These are phyloP conservation scores for Dermolepida albohirtum DNA, from an alignment of 2,888 invertebrate species.

Conservation along the genomic window DNA sequence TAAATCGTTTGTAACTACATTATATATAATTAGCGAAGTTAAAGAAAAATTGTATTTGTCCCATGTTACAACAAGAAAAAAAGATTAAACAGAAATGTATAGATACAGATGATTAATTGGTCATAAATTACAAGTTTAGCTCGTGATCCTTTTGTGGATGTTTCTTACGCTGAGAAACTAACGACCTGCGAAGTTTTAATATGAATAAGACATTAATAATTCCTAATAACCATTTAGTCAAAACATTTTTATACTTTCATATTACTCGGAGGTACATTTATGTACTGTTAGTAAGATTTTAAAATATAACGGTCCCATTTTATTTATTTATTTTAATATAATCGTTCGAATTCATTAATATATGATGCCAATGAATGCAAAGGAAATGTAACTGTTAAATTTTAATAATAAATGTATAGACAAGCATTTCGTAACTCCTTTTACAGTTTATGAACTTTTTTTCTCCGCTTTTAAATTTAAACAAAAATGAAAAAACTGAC, in stretches of 20 bases:
- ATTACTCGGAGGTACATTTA: constrained; percentile 3
- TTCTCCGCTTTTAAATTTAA: too few species aligned
- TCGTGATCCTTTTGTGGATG: not conserved
- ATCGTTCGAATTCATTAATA: not conserved
- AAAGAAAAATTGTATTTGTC: too few species aligned
- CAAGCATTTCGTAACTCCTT: too few species aligned
- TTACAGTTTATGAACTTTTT: too few species aligned
- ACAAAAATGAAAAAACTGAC: too few species aligned
- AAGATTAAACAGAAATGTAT: too few species aligned
- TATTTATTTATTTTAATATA: constrained; percentile 16
- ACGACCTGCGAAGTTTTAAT: constrained; percentile 10
- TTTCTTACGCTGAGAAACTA: constrained; percentile 1
- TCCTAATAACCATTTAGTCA: constrained; percentile 3
- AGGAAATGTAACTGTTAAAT: not conserved
- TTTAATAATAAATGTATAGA: too few species aligned
- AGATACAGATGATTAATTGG: constrained; percentile 11
- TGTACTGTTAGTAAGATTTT: not conserved
- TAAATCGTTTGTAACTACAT: too few species aligned
- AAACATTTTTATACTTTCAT: constrained; percentile 1
- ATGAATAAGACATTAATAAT: too few species aligned
- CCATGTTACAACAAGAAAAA: too few species aligned
- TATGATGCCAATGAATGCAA: not conserved
- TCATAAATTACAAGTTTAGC: constrained; percentile 10
- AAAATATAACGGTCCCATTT: constrained; percentile 8
- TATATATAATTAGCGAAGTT: too few species aligned